A percentile compares a stretch with the other conserved stretches of the same genome.
Evolutionary conservation across 64 coral and sea anemone species (phyloP).

Genomic region (Pachyseris speciosa): DNA sequence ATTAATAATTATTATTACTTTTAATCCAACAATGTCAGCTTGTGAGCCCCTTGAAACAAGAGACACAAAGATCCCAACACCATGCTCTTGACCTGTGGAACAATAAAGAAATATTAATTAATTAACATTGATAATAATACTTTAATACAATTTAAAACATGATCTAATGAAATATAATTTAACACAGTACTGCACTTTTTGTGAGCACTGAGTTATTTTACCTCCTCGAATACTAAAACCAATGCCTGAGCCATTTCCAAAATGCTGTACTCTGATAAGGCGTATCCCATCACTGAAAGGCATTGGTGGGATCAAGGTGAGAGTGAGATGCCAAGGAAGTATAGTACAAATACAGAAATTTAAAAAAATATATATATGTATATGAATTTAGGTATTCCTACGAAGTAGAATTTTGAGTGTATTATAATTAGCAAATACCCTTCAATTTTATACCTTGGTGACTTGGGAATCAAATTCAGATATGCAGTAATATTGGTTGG

Average conservation of each 20-base stretch:
- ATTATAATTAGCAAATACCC: neutral
- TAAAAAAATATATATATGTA: neutral
- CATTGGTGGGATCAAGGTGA: neutral
- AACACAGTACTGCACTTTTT: no score
- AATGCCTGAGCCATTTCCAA: slow-evolving; percentile 69
- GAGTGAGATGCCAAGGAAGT: neutral
- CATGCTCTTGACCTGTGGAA: slow-evolving; percentile 77
- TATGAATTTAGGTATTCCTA: neutral
- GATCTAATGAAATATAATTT: no score
- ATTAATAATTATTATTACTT: no score
- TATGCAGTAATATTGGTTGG: slow-evolving; percentile 60
- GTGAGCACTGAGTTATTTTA: no score
- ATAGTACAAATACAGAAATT: neutral
- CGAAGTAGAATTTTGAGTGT: neutral
- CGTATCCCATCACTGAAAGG: slow-evolving; percentile 86
- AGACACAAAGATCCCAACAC: slow-evolving; percentile 78
- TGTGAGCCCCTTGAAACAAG: slow-evolving; percentile 82
- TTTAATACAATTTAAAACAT: neutral
- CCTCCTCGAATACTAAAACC: slow-evolving; percentile 95
- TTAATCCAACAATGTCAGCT: slow-evolving; percentile 91
- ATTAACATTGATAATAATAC: neutral
- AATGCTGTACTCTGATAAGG: slow-evolving; percentile 58
- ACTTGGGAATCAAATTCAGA: slow-evolving; percentile 79
- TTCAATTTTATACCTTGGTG: slow-evolving; percentile 66
- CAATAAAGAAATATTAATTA: neutral